Evolutionary conservation across 2,888 invertebrate species (phyloP).

Genomic region (Pegoplata infirma): DNA sequence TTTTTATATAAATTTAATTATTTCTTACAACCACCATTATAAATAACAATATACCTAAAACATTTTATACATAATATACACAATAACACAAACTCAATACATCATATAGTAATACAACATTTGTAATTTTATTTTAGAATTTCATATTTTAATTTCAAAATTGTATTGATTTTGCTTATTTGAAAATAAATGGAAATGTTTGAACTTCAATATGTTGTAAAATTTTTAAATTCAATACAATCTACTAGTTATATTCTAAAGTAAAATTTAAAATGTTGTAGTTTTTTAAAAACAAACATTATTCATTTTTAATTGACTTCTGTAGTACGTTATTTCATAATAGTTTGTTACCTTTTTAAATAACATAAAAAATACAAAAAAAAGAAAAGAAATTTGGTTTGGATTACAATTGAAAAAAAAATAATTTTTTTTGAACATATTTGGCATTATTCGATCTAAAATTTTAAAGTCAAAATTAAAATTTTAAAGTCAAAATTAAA

Average conservation of each 20-base stretch:
- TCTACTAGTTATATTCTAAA: not conserved
- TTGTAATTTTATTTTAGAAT: not conserved
- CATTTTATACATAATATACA: constrained; percentile 22
- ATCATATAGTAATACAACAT: not conserved
- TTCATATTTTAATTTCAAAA: not conserved
- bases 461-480: not conserved
- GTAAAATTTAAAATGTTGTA: not conserved
- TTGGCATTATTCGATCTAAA: not conserved
- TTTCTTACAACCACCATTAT: not conserved
- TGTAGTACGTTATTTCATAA: not conserved
- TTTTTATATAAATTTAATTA: constrained; percentile 19
- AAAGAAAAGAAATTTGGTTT: not conserved
- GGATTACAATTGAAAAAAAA: not conserved
- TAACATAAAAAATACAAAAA: constrained; percentile 8
- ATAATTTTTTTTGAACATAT: too few species aligned
- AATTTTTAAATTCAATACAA: not conserved
- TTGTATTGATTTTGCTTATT: too few species aligned
- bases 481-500: constrained; percentile 12
- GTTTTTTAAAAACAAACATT: not conserved
- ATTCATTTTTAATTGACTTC: not conserved
- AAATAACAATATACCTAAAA: constrained; percentile 14
- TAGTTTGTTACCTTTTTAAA: constrained; percentile 1
- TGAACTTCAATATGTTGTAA: not conserved
- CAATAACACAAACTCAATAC: constrained; percentile 18
- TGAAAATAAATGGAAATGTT: not conserved